Evolutionary conservation across 2,888 invertebrate species (phyloP), one percentile per base, ranked within the genome.

Genomic region (Leucozona laternaria): DNA sequence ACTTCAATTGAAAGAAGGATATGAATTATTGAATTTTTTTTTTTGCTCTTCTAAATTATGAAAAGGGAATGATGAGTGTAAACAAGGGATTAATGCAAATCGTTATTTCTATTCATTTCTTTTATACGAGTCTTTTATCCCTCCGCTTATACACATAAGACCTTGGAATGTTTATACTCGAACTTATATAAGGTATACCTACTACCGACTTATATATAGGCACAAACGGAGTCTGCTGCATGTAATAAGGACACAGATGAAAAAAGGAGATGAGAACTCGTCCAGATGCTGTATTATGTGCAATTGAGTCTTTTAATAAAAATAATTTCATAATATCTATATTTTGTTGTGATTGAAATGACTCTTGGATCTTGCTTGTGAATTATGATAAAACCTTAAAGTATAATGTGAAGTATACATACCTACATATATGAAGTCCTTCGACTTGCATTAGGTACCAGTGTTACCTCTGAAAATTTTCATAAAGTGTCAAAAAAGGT

Each of bases 51-150:
- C 60, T 11, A 40, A 70, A 70, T n/a, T 70, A 55, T 40, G 25
- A 70, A 34, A 79, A 75, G 75, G 79, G 79, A 84, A 64, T 57
- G 79, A 75, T 58, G 83, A 83, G 68, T 79, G 75, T 75, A 79
- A 79, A 83, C 83, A 83, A 62, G 79, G 83, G 83, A 84, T 84
- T 84, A 84, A 79, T 84, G 75, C 83, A 84, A 84, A 79, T 84
- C 80, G 76, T 70, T 80, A 53, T 82, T 81, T 81, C 64, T 57
- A 70, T 71, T 70, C 71, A 79, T 60, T 58, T 57, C 34, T n/a
- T 53, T 53, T 55, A 25, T 62, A 15, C 17, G 7, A 13, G 31
- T 2, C 11, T 68, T 20, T 68, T 72, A 22, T 25, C 64, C 78
- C 55, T 50, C 20, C 22, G 25, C 40, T 28, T 4, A n/a, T n/a